Evolutionary conservation across 2,113 vertebrate species (phyloP).

Genomic region (Sisor rabdophorus): DNA sequence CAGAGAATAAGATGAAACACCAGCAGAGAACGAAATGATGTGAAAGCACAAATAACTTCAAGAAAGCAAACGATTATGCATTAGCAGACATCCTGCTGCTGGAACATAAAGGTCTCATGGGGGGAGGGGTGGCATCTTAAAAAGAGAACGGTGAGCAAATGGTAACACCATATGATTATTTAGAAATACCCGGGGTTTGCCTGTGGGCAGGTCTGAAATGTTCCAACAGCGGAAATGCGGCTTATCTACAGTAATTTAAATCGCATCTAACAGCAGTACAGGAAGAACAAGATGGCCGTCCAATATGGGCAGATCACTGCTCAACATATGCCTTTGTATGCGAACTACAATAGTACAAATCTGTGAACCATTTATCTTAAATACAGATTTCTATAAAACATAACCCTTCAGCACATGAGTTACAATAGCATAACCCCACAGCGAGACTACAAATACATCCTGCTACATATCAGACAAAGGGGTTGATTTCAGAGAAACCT

Average conservation of each 20-base stretch:
- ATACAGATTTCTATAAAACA: constrained; percentile 7
- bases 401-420: constrained; percentile 12
- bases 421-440: neutral
- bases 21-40: constrained; percentile 47
- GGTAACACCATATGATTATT: neutral
- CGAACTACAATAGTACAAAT: constrained; percentile 16
- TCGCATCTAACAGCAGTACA: neutral
- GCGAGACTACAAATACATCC: constrained; percentile 21
- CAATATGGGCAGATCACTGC: neutral
- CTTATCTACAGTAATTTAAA: neutral
- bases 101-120: neutral
- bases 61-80: constrained; percentile 28
- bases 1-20: constrained; percentile 48
- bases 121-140: too few relatives aligned
- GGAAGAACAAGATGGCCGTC: neutral
- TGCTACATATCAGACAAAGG: constrained; percentile 7
- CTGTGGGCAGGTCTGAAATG: neutral
- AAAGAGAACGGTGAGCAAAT: neutral
- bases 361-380: constrained; percentile 15
- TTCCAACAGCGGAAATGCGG: constrained; percentile 9
- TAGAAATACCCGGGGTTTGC: neutral
- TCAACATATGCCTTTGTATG: neutral
- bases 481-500: neutral
- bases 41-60: constrained; percentile 30
- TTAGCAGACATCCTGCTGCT: neutral